Base-by-base conservation (phyloP, 2,113 vertebrate species). In the Limanda limanda region DNA sequence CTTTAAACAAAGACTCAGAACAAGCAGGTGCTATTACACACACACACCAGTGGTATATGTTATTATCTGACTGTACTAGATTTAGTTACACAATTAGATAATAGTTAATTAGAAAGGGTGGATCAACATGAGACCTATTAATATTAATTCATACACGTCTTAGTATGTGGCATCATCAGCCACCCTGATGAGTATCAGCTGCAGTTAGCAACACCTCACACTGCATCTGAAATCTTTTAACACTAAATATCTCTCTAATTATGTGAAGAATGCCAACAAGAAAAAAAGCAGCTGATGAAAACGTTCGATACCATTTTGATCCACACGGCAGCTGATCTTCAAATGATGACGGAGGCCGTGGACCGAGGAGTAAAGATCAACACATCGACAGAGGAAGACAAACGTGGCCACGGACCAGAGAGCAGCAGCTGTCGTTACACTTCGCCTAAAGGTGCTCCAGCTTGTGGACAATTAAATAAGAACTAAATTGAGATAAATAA, bases 391-490 rank as follows among this genome's bases (percentile, higher is more conserved):
- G 47, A 35, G 52, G 31, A 31, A 70, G 55, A 21, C 57, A 52
- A 70, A 8, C 61, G 45, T 1, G 35, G 58, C 47, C 52, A 55
- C 40, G 10, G 25, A 68, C 40, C 52, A 64, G 21, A 13, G n/a
- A 61, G 2, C 51, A 27, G 18, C 13, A 56, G 52, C 24, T 24
- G 21, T 24, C 42, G 17, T 51, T 55, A 58, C 35, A 45, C 11
- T 17, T 51, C 5, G 18, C 47, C 61, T 9, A 7, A 15, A 15
- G 52, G 60, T 71, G 17, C 31, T 78, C 13, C 2, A 23, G 58
- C 57, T 79, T 75, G 61, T n/a, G 45, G 63, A 25, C 24, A 56
- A 58, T 17, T 72, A 21, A 20, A 71, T 48, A 75, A 45, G 10
- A 54, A 20, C 71, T 13, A 42, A 12, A 42, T 42, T 12, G 1